Percentiles rank a stretch among this genome's conserved stretches.
phyloP scores from a whole-genome alignment of 2,113 vertebrate genomes.

The Cynoglossus semilaevis region DNA sequence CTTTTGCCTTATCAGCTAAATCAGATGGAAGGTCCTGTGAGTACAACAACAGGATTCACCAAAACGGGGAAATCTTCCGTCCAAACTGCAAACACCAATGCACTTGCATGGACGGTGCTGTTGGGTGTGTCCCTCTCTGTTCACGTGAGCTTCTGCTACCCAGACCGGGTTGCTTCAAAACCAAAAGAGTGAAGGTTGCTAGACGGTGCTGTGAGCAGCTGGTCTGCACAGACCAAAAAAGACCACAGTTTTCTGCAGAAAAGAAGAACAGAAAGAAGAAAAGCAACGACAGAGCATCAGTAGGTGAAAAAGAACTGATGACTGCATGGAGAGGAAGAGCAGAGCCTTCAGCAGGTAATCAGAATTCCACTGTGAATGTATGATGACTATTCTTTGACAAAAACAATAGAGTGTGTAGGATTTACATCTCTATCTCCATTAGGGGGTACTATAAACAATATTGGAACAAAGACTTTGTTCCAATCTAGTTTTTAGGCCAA shows the following conservation, averaged over 20 bases:
- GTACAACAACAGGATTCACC: conserved; percentile 93
- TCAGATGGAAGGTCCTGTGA: conserved; percentile 92
- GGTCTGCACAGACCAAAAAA: conserved; percentile 78
- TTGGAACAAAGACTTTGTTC: too few species aligned
- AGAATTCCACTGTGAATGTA: neutral
- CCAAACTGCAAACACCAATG: conserved; percentile 97
- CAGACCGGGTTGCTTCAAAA: conserved; percentile 84
- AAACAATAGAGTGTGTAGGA: too few species aligned
- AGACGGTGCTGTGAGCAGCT: conserved; percentile 91
- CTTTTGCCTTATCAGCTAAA: conserved; percentile 77
- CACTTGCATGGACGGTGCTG: conserved; percentile 91
- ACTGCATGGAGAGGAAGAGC: conserved; percentile 76
- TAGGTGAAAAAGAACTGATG: conserved; percentile 82
- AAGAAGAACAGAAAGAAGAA: conserved; percentile 52
- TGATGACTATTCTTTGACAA: too few species aligned
- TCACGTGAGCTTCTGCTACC: conserved; percentile 85
- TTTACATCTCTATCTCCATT: too few species aligned
- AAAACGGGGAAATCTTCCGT: conserved; percentile 93
- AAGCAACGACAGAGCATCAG: conserved; percentile 59
- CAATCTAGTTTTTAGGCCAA: too few species aligned
- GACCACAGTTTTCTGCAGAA: conserved; percentile 10
- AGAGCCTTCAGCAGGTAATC: conserved; percentile 85
- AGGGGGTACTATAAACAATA: too few species aligned
- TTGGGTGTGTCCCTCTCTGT: conserved; percentile 90
- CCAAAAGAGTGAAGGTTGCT: conserved; percentile 82